Evolutionary conservation across 1,140 invertebrate species (phyloP).

Genomic region (Chionoecetes opilio): DNA sequence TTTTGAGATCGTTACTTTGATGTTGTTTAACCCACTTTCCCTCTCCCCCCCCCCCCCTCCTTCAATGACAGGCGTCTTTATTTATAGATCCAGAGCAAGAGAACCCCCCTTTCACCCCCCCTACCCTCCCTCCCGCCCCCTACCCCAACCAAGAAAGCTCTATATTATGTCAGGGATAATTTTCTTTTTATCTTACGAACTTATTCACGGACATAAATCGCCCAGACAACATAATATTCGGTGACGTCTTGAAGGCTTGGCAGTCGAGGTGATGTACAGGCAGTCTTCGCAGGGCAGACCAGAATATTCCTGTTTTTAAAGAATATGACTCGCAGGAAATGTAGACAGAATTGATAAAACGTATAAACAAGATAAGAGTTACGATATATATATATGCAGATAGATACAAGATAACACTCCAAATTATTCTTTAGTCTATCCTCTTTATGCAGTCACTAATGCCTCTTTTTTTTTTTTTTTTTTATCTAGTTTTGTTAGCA

Average conservation of each 20-base stretch:
- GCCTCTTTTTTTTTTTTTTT: no score
- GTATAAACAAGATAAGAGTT: no score
- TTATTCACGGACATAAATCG: neutral
- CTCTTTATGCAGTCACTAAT: no score
- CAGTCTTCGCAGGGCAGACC: neutral
- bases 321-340: no score
- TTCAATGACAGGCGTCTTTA: neutral
- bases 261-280: neutral
- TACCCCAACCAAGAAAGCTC: no score
- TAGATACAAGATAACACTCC: neutral
- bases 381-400: no score
- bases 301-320: neutral
- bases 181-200: neutral
- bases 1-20: neutral
- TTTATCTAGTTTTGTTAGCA: no score
- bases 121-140: no score
- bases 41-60: no score
- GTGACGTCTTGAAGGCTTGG: neutral
- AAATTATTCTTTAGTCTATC: neutral
- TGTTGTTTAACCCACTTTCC: no score
- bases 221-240: neutral
- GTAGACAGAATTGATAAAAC: no score
- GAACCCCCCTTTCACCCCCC: no score
- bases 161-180: slow-evolving; percentile 5
- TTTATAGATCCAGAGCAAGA: neutral